Evolutionary conservation across 2,797 vertebrate genomes (phyloP), one percentile per base, ranked within the genome.

Genomic region (Pampus argenteus): DNA sequence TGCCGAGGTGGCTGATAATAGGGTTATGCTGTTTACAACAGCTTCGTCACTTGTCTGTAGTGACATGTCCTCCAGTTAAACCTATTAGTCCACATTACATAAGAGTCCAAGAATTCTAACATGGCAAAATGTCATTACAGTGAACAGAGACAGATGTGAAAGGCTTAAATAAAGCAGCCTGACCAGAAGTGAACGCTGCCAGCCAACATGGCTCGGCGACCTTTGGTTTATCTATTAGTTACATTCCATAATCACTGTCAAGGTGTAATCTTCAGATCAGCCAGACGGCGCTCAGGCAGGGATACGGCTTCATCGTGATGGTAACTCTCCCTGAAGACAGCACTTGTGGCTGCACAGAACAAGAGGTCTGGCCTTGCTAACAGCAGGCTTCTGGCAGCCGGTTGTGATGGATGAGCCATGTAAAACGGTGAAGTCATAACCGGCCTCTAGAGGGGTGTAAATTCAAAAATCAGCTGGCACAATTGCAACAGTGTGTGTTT

Each of bases 321-420:
- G 55, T 13, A 65, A 56, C 60, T 58, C 34, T 61, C 74, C 51
- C 66, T 28, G 51, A 65, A 7, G 81, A 58, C 49, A 28, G 22
- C 64, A 52, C 52, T 56, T 18, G 1, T 29, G 68, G 51, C 71
- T 66, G 17, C 55, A 47, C 20, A 36, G 56, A 62, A 66, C 60
- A 18, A 50, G 61, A 77, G n/a, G 31, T 74, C 79, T 71, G 50
- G 58, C 76, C 55, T 61, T 7, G 10, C 69, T 73, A 77, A 72
- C 74, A 79, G 66, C 82, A 66, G 64, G 63, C 75, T 71, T 62
- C 78, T 86, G 82, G 74, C 76, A 87, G 58, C 68, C 64, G 54
- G 67, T 66, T 44, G 61, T 86, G 87, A 89, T 86, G 76, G 75
- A 90, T 90, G 84, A 83, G 66, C 66, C 75, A 31, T 74, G 82